These are phyloP conservation scores for Chionodraco myersi DNA, from an alignment of 2,113 vertebrate species.

Conservation along the genomic window DNA sequence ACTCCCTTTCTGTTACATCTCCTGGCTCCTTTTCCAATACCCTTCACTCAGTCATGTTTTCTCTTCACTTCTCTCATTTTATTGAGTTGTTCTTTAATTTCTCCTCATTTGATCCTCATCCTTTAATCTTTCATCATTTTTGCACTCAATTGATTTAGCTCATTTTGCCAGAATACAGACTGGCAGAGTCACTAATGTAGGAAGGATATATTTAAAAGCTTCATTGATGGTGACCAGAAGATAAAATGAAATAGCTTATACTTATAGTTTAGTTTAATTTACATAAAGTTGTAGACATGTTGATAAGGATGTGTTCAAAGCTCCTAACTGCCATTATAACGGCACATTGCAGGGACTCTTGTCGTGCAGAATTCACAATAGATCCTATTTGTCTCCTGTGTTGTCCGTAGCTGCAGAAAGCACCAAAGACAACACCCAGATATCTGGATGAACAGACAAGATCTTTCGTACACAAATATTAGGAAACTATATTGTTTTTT, in stretches of 20 bases:
- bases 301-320: neutral
- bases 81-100: neutral
- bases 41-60: neutral
- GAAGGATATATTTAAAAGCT: neutral
- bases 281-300: neutral
- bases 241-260: neutral
- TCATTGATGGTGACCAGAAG: neutral
- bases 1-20: neutral
- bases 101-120: neutral
- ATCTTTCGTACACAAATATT: neutral
- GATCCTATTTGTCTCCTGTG: constrained; percentile 18
- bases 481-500: neutral
- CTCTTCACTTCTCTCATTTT: neutral
- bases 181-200: neutral
- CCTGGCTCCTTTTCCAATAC: neutral
- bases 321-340: neutral
- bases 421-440: constrained; percentile 12
- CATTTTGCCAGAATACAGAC: neutral
- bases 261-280: neutral
- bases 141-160: neutral
- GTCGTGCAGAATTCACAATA: constrained; percentile 6
- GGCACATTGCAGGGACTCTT: neutral
- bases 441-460: neutral
- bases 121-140: neutral
- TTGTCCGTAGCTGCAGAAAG: constrained; percentile 15